A percentile compares a stretch with the other conserved stretches of the same genome.
These are phyloP conservation scores for Lasioglossum zephyrum DNA, from an alignment of 2,888 invertebrate species.

Conservation along the genomic window DNA sequence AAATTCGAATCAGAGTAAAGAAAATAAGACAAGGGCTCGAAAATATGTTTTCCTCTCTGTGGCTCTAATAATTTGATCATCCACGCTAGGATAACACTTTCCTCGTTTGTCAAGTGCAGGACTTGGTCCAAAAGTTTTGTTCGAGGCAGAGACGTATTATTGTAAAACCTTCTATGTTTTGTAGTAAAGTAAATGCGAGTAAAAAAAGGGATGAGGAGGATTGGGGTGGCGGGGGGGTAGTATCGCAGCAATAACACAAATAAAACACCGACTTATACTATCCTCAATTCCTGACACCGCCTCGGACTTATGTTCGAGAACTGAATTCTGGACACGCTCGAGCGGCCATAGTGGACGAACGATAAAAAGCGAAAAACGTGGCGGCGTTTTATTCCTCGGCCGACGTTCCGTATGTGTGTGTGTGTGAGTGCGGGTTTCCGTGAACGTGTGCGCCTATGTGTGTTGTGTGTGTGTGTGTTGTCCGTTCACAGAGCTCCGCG, in stretches of 20 bases:
- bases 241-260: constrained; percentile 47
- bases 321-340: constrained; percentile 72
- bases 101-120: neutral
- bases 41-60: neutral
- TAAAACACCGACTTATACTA: constrained; percentile 39
- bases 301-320: constrained; percentile 59
- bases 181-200: neutral
- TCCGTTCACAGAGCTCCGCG: constrained; percentile 68
- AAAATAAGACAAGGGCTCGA: neutral
- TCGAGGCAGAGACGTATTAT: neutral
- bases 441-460: too few relatives aligned
- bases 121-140: neutral
- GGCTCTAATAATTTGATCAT: neutral
- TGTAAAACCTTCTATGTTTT: neutral
- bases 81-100: neutral
- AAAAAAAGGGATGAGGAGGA: neutral
- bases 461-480: constrained; percentile 41
- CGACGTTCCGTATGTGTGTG: neutral
- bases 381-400: constrained; percentile 70
- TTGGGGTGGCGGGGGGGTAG: neutral
- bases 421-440: too few relatives aligned
- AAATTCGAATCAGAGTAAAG: neutral
- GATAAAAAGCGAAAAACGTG: constrained; percentile 72
- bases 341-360: constrained; percentile 71
- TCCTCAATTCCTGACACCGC: constrained; percentile 62